Conservation (phyloP, 2,797 vertebrate genomes). For the Phoebastria nigripes region DNA sequence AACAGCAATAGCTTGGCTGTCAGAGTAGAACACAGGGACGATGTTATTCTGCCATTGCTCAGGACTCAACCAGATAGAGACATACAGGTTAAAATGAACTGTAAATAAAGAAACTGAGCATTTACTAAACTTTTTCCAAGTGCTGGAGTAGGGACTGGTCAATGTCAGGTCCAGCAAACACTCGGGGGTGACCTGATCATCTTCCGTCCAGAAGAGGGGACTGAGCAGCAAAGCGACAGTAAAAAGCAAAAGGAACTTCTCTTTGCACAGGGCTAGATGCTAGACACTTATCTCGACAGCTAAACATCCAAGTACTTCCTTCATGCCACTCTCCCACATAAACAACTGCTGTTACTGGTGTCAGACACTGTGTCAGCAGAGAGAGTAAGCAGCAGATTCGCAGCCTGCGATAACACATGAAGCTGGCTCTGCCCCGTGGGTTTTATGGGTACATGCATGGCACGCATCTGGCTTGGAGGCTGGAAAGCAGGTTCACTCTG, state of each 20-base stretch:
- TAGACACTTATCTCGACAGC: not conserved
- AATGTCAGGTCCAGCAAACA: not conserved
- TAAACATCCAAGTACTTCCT: slow-evolving; percentile 31
- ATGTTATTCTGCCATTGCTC: not conserved
- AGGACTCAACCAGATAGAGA: not conserved
- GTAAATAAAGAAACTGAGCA: not conserved
- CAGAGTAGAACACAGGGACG: not conserved
- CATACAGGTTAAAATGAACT: not conserved
- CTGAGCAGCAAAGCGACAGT: not conserved
- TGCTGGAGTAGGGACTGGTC: not conserved
- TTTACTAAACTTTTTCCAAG: not conserved
- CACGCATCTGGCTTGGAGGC: not conserved
- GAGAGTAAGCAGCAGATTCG: not conserved
- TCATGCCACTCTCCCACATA: slow-evolving; percentile 19
- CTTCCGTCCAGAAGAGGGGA: not conserved
- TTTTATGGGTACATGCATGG: accelerated
- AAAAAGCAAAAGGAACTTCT: not conserved
- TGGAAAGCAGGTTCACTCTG: not conserved
- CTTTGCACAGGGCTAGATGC: not conserved
- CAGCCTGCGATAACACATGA: not conserved
- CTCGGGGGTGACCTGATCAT: accelerated
- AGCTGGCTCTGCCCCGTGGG: not conserved
- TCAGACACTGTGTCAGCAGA: slow-evolving; percentile 54
- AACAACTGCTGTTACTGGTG: slow-evolving; percentile 20
- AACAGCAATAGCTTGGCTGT: not conserved